Evolutionary conservation across 2,888 invertebrate species (phyloP), one percentile per base, ranked within the genome.

Genomic region (Apotomis betuletana): DNA sequence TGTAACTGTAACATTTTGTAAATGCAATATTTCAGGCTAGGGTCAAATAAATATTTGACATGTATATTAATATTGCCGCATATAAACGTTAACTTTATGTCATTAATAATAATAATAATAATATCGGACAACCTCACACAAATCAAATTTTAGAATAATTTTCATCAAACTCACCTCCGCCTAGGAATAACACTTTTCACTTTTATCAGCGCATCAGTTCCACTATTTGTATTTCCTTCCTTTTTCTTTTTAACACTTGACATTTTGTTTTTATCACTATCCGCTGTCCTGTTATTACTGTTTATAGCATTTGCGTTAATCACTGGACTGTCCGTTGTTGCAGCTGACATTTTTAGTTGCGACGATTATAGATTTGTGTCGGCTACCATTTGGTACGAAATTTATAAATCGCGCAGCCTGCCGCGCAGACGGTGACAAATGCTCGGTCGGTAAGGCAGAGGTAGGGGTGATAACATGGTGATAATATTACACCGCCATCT

Each of bases 401-500:
- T 92, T 92, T 92, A 89, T 92, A 92, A 88, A 88, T 88, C 91
- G 91, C 92, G 92, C 93, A 93, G 84, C 79, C 85, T 85, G 89
- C 87, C 91, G 92, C 92, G 93, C 93, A 93, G 89, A 81, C 85
- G 71, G 74, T 86, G 88, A 87, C 86, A 83, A 58, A 54, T 77
- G 67, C 76, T 73, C 62, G 38, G 86, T 88, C 82, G 89, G 77
- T 89, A 85, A 84, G 87, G 75, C 83, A 89, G 87, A 27, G 12
- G 12, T 8, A 46, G 27, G 12, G 55, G 6, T 41, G 41, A 41
- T 41, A 41, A 41, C 41, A 41, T 41, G 4, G 9, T 71, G 3
- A 9, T 41, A 27, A 49, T 57, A 67, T 52, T 15, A 5, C 3
- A 80, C 79, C 81, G 88, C 80, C 89, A 85, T 86, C 85, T 85